Evolutionary conservation across 2,888 invertebrate species (phyloP), one percentile per base, ranked within the genome.

Genomic region (Asteroscopus sphinx): DNA sequence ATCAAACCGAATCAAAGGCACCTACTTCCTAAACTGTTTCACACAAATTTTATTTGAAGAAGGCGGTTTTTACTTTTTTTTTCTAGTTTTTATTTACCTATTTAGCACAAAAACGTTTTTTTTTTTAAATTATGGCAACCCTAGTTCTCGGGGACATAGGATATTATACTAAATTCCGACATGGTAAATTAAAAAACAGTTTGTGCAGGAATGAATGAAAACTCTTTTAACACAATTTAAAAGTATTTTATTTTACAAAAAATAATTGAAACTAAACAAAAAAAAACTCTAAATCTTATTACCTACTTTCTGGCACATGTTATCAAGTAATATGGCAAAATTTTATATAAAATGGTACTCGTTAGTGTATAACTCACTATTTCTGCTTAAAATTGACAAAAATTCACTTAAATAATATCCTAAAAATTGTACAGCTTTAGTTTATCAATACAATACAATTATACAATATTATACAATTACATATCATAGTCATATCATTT

Each of bases 161-260:
- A 21, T 2, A 6, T 4, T 21, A 21, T n/a, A 21, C 3, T 21
- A 21, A 21, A 21, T 21, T 21, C n/a, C n/a, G n/a, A n/a, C n/a
- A n/a, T n/a, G n/a, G n/a, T n/a, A n/a, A n/a, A n/a, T n/a, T n/a
- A 37, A 11, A 26, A 11, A 9, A 8, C 9, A 35, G n/a, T n/a
- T n/a, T n/a, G 0, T 1, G 2, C 5, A 2, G 9, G 3, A 28
- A 6, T 13, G 0, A 37, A 44, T 35, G 35, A 47, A 57, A 62
- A 66, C 32, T 30, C 17, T 37, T 21, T 44, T 35, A 63, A 44
- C 54, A 70, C 30, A 40, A 52, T 56, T 56, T 42, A 58, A 51
- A 42, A 70, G 58, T 62, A 68, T 62, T 69, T 74, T 79, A 80
- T 76, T 79, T 68, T 77, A 79, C 73, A 79, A 74, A 77, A 71